Evolutionary conservation across 2,113 vertebrate species (phyloP).

Genomic region (Hippoglossus stenolepis): DNA sequence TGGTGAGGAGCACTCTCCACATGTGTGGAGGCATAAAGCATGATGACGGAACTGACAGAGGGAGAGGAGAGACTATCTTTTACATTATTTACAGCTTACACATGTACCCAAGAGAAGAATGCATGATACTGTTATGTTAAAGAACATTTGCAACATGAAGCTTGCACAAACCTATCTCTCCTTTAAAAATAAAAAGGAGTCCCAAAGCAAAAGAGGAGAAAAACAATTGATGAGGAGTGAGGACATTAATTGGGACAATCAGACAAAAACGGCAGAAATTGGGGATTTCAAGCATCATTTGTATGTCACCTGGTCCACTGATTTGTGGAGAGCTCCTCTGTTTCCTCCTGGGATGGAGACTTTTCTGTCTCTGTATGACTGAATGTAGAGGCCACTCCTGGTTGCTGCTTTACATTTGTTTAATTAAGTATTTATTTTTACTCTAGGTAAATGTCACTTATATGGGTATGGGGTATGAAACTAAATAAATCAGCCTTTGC

Average conservation of each 20-base stretch:
- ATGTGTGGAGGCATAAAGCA: conserved; percentile 7
- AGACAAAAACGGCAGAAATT: neutral
- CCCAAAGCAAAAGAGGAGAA: neutral
- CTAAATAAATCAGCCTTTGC: conserved; percentile 5
- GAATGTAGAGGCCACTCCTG: neutral
- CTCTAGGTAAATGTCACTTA: conserved; percentile 30
- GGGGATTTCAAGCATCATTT: neutral
- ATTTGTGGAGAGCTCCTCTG: neutral
- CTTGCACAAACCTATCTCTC: neutral
- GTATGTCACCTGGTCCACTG: neutral
- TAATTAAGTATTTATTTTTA: conserved; percentile 45
- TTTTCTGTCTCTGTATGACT: conserved; percentile 11
- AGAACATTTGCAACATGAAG: neutral
- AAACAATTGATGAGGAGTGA: neutral
- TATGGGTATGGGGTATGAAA: conserved; percentile 1
- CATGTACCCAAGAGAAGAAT: neutral
- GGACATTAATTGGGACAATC: neutral
- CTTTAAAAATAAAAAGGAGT: neutral
- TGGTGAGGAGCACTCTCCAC: neutral
- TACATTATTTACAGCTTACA: conserved; percentile 45
- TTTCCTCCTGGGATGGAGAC: conserved; percentile 19
- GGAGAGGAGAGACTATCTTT: conserved; percentile 1
- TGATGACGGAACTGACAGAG: conserved; percentile 3
- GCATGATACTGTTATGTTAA: conserved; percentile 6
- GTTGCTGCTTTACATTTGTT: conserved; percentile 43